phyloP scores from a whole-genome alignment of 2,797 vertebrate species.

The Hapalemur alaotrensis region DNA sequence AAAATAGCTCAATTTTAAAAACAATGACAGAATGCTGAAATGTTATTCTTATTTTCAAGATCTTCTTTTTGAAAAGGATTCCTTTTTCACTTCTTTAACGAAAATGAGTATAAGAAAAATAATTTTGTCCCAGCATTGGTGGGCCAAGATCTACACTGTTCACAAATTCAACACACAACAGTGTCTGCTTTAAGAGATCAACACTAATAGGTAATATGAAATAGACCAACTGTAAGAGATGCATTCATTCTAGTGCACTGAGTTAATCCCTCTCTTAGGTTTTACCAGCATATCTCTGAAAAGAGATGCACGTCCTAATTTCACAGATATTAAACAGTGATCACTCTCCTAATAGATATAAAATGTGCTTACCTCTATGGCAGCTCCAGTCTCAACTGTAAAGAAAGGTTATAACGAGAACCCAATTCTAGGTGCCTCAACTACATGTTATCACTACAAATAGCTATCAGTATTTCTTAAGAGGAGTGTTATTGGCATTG shows the following conservation, averaged over 20 bases:
- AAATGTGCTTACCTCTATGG: not conserved
- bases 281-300: not conserved
- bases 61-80: not conserved
- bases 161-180: not conserved
- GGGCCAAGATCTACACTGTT: not conserved
- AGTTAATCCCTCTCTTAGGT: not conserved
- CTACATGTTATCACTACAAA: not conserved
- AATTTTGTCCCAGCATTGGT: not conserved
- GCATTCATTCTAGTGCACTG: not conserved
- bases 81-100: not conserved
- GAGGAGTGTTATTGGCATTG: not conserved
- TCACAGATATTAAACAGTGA: not conserved
- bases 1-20: conserved; percentile 45
- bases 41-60: not conserved
- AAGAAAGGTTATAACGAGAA: not conserved
- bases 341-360: not conserved
- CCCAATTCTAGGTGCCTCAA: conserved; percentile 48
- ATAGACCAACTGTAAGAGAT: not conserved
- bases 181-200: not conserved
- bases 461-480: not conserved
- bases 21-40: not conserved
- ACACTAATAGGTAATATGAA: not conserved
- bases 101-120: not conserved
- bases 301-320: not conserved
- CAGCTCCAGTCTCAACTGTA: not conserved